Evolutionary conservation across 2,888 invertebrate genomes (phyloP).

Genomic region (Synanthedon tipuliformis): DNA sequence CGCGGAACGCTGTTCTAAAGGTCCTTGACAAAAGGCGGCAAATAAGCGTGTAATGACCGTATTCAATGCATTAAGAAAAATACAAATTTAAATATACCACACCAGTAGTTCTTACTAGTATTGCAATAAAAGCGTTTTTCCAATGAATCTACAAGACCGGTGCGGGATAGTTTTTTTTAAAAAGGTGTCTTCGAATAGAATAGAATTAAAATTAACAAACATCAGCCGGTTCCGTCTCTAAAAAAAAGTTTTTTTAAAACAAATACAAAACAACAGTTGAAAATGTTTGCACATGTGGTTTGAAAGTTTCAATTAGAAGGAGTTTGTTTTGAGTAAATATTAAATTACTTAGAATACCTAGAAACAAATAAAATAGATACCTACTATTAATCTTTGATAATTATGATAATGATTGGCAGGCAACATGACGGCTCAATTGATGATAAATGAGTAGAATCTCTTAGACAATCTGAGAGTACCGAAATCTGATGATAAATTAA

Average conservation of each 20-base stretch:
- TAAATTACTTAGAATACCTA: too few relatives aligned
- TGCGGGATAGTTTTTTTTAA: slow-evolving; percentile 10
- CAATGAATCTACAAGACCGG: slow-evolving; percentile 1
- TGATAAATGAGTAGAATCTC: too few relatives aligned
- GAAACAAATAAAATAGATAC: too few relatives aligned
- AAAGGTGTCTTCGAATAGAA: slow-evolving; percentile 20
- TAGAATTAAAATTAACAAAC: slow-evolving; percentile 41
- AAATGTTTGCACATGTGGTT: slow-evolving; percentile 22
- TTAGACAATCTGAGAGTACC: too few relatives aligned
- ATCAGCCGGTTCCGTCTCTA: slow-evolving; percentile 14
- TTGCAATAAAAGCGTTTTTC: slow-evolving; percentile 5
- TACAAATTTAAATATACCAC: slow-evolving; percentile 5
- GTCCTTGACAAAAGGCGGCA: slow-evolving; percentile 41
- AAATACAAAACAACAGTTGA: slow-evolving; percentile 6
- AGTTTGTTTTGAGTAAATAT: too few relatives aligned
- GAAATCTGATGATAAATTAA: too few relatives aligned
- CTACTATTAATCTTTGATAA: too few relatives aligned
- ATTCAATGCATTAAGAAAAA: slow-evolving; percentile 44
- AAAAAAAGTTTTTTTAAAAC: slow-evolving; percentile 9
- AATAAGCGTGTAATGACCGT: slow-evolving; percentile 62
- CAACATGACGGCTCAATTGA: too few relatives aligned
- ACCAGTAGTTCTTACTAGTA: slow-evolving; percentile 2
- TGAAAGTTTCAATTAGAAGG: slow-evolving; percentile 2
- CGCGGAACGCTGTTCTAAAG: slow-evolving; percentile 31
- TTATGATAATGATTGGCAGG: too few relatives aligned